These are phyloP conservation scores for Pollenia labialis DNA, from an alignment of 2,888 invertebrate species.

Conservation along the genomic window DNA sequence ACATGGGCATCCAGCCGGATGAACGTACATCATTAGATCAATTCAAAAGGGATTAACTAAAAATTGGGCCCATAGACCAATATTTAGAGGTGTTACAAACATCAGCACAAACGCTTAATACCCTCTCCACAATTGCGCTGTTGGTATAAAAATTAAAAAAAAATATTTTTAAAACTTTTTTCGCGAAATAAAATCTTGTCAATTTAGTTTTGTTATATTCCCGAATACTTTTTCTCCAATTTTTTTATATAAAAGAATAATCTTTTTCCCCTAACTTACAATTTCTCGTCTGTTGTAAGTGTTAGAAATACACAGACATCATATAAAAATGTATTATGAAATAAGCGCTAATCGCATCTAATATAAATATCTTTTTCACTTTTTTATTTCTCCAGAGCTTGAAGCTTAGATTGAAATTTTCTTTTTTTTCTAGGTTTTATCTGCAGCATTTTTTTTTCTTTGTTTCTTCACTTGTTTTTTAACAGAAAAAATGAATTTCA, in stretches of 20 bases:
- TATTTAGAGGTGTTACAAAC: no score
- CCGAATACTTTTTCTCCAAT: no score
- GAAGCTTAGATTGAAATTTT: slow-evolving; percentile 43
- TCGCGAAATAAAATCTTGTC: no score
- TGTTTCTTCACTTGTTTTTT: neutral
- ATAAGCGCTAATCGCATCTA: slow-evolving; percentile 60
- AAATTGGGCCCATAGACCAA: no score
- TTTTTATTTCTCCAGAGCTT: slow-evolving; percentile 40
- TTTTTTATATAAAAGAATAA: neutral
- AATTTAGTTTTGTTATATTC: no score
- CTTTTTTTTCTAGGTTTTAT: neutral
- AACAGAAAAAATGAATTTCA: neutral
- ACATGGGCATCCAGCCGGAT: no score
- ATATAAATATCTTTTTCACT: neutral
- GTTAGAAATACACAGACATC: slow-evolving; percentile 19
- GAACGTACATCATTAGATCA: no score
- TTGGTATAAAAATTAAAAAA: no score
- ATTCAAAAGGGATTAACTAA: no score
- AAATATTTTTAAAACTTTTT: no score
- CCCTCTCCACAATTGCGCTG: no score
- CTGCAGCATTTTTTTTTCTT: neutral
- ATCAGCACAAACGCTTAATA: no score
- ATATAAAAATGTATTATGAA: slow-evolving; percentile 54
- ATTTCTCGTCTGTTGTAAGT: neutral
- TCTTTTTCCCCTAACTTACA: slow-evolving; percentile 4